These are phyloP conservation scores for Aleiodes alternator DNA, from an alignment of 2,888 invertebrate species.

Conservation along the genomic window DNA sequence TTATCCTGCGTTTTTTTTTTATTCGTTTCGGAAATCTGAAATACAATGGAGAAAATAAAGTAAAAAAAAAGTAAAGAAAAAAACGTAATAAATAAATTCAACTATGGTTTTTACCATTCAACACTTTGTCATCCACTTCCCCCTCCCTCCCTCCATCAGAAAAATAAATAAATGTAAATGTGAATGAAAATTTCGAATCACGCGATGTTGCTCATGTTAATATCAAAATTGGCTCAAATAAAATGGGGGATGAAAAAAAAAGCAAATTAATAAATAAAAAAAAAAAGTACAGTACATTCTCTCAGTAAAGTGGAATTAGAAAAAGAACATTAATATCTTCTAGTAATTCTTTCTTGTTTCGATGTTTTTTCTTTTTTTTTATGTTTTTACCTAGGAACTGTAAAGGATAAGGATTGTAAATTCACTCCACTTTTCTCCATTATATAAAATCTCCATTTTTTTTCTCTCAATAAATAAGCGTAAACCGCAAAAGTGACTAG, in stretches of 20 bases:
- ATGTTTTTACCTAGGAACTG: constrained; percentile 34
- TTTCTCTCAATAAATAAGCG: constrained; percentile 15
- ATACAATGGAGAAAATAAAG: neutral
- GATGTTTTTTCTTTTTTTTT: constrained; percentile 38
- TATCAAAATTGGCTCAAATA: constrained; percentile 33
- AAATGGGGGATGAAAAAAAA: neutral
- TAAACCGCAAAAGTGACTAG: constrained; percentile 11
- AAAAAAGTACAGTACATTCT: neutral
- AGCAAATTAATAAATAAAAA: no score
- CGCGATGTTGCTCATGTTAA: constrained; percentile 42
- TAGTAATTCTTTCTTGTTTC: constrained; percentile 4
- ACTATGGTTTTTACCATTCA: constrained; percentile 21
- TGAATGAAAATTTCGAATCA: constrained; percentile 32
- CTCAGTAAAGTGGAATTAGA: neutral
- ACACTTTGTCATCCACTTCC: constrained; percentile 1
- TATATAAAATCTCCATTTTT: neutral
- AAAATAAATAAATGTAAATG: constrained; percentile 11
- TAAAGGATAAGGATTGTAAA: constrained; percentile 1
- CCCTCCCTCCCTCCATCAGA: neutral
- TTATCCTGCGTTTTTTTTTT: constrained; percentile 20
- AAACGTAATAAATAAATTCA: constrained; percentile 10
- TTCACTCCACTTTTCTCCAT: constrained; percentile 10
- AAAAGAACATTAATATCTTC: constrained; percentile 14
- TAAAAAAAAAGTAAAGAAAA: neutral
- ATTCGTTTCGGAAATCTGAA: constrained; percentile 11